Evolutionary conservation across 2,797 vertebrate genomes (phyloP), one percentile per base, ranked within the genome.

Genomic region (Corythornis leucogaster): DNA sequence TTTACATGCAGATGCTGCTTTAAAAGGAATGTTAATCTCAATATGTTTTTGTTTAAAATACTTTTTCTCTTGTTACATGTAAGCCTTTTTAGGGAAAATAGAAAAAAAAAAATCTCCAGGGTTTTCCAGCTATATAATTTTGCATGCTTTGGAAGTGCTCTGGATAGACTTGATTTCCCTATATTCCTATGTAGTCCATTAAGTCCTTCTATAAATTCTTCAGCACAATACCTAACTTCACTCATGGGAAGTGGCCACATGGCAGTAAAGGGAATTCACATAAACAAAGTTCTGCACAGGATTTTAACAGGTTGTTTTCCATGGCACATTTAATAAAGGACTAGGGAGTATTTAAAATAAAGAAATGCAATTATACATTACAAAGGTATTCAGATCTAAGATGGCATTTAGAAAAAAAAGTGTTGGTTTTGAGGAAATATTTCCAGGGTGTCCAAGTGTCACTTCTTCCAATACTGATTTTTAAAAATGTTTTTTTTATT

Each of bases 171-270:
- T 88, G 71, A 87, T 95, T 93, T 95, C 75, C 51, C 50, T 24
- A 28, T 89, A 62, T 87, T 90, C 64, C 64, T 74, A 14, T 73
- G 43, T 8, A 87, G 76, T 89, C 88, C 86, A 80, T 93, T 93
- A 96, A 87, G 62, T 62, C 48, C n/a, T 66, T 48, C 73, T 90
- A 45, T 87, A 94, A 95, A 95, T 71, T 85, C 76, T 92, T 85
- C 81, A 87, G 51, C 66, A 83, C 79, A 48, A 48, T 71, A 73
- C 51, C 62, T 85, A 78, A 94, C 46, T 80, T 87, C 43, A 38
- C 89, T 84, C 79, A 8, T 51, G 92, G 84, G 85, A 94, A 82
- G 81, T 24, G 15, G 14, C 46, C 58, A 54, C 51, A 76, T 75
- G 66, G 68, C 79, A 73, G 51, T 66, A 85, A 89, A 89, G 43